Percentiles rank a stretch among this genome's conserved stretches.
These are phyloP conservation scores for Rhyacophila evoluta DNA, from an alignment of 2,888 invertebrate species.

Conservation along the genomic window DNA sequence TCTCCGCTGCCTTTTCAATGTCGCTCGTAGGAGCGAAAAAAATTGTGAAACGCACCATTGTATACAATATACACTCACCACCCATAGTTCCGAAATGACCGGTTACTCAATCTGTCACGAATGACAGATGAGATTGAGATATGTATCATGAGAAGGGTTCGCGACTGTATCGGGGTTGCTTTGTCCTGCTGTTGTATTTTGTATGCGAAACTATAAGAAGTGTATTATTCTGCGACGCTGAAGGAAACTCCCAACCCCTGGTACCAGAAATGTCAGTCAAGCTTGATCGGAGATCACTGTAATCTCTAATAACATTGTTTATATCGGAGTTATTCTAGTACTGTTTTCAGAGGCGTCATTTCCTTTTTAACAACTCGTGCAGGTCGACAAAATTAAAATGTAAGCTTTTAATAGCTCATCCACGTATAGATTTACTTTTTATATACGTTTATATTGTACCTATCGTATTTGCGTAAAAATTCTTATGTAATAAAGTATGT, in stretches of 20 bases:
- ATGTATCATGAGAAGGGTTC: conserved; percentile 50
- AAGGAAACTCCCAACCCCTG: conserved; percentile 28
- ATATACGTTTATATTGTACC: no score
- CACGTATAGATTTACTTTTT: no score
- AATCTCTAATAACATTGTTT: background rate
- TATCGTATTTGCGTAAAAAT: no score
- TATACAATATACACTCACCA: background rate
- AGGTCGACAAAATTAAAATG: no score
- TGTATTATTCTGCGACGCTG: conserved; percentile 10
- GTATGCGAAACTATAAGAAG: conserved; percentile 7
- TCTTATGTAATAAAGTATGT: no score
- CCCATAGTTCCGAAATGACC: conserved; percentile 42
- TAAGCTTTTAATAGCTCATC: no score
- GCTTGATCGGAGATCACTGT: conserved; percentile 37
- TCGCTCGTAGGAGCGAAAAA: background rate
- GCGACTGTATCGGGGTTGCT: conserved; percentile 36
- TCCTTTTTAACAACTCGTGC: no score
- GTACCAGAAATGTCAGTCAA: background rate
- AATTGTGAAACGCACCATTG: conserved; percentile 20
- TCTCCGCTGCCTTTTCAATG: background rate
- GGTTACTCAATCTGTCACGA: conserved; percentile 52
- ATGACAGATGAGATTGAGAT: conserved; percentile 53
- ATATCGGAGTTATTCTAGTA: background rate
- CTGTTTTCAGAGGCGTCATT: no score
- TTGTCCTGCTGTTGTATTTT: conserved; percentile 35